Evolutionary conservation across 2,797 vertebrate genomes (phyloP), one percentile per base, ranked within the genome.

Genomic region (Strix occidentalis): DNA sequence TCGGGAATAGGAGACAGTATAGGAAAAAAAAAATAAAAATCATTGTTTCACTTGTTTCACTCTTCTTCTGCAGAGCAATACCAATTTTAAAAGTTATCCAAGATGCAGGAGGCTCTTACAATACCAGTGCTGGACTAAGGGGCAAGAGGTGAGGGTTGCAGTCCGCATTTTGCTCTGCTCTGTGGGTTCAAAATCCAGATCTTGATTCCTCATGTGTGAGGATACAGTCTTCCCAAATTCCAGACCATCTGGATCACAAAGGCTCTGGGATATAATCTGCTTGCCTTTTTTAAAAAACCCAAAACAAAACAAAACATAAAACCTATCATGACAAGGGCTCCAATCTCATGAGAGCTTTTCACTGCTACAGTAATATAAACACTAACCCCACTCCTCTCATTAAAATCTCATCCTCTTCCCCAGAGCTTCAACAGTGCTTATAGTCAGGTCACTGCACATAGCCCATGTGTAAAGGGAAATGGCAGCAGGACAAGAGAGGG

Each of bases 261-360:
- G 8, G 33, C 75, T 57, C 35, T 53, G 53, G 31, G 64, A 68
- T 66, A 90, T 31, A 82, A 90, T 60, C n/a, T 79, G 19, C 25
- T 60, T 79, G n/a, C 8, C 5, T 57, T 48, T 46, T 45, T 45
- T 18, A 45, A 45, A 45, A 45, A 45, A 45, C 9, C 19, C 19
- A 46, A 46, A 46, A 11, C 19, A 43, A 71, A 50, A 12, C 12
- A 68, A 50, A 84, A 31, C 31, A 68, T 16, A 74, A 77, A 89
- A 57, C 41, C 41, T 81, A 68, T 69, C 82, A 91, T 88, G 91
- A 78, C 84, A 93, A 84, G 37, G 61, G 46, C 83, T 95, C 72
- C 86, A 79, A 96, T 95, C 89, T 95, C 93, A 90, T 16, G 25
- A 86, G 61, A 94, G 85, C n/a, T n/a, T 90, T 94, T 95, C 71